phyloP scores from a whole-genome alignment of 2,797 vertebrate genomes.

The Graptemys geographica region DNA sequence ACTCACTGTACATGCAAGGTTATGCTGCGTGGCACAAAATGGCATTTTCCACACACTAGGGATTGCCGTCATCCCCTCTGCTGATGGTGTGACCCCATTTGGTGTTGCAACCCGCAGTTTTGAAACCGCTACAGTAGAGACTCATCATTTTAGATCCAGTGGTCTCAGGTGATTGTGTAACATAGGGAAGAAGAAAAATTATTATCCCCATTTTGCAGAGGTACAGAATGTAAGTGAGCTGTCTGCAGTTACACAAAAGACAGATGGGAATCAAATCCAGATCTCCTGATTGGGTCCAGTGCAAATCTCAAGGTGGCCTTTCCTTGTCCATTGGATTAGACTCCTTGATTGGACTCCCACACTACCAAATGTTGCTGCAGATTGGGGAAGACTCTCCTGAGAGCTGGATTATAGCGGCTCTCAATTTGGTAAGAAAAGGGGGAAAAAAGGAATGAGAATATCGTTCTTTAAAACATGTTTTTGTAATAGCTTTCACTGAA shows the following conservation, averaged over 20 bases:
- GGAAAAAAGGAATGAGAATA: neutral
- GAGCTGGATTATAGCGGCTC: neutral
- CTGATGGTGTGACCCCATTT: neutral
- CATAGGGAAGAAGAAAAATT: neutral
- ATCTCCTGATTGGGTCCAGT: neutral
- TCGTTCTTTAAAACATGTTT: neutral
- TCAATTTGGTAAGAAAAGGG: neutral
- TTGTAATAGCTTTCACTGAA: neutral
- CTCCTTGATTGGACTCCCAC: neutral
- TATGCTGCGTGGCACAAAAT: neutral
- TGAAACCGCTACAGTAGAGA: neutral
- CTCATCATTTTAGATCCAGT: neutral
- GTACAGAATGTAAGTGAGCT: neutral
- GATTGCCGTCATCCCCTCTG: neutral
- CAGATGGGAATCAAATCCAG: neutral
- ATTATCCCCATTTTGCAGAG: neutral
- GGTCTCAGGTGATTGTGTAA: neutral
- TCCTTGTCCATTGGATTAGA: neutral
- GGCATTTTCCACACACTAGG: neutral
- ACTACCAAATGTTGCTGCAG: neutral
- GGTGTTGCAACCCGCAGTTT: neutral
- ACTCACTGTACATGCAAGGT: neutral
- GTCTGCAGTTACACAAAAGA: neutral
- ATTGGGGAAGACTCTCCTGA: fast-evolving
- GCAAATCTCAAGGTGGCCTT: neutral